Evolutionary conservation across 2,797 vertebrate species (phyloP).

Genomic region (Phrynocephalus vlangalii): DNA sequence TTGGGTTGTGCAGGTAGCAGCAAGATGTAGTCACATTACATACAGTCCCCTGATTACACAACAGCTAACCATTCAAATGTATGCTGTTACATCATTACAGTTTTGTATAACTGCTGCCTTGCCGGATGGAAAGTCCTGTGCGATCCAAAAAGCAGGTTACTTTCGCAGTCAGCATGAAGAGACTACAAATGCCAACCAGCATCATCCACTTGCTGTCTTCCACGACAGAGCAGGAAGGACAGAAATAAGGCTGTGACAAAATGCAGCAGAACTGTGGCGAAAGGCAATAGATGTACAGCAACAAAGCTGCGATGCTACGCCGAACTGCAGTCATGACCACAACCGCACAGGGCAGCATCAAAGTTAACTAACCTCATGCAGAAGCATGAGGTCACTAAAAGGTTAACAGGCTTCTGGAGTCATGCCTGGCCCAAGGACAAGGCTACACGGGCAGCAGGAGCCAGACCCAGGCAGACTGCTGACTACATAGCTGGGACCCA

Average conservation of each 20-base stretch:
- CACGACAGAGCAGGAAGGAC: neutral
- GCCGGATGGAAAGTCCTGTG: neutral
- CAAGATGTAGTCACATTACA: neutral
- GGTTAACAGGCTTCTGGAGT: constrained; percentile 11
- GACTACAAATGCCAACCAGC: neutral
- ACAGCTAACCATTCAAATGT: neutral
- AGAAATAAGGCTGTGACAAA: no score
- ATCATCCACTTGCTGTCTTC: neutral
- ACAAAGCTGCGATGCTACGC: no score
- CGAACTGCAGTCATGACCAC: no score
- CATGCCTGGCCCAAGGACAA: neutral
- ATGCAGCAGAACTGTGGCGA: no score
- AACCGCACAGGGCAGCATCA: neutral
- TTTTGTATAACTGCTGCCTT: neutral
- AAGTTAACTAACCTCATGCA: no score
- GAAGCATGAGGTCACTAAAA: neutral
- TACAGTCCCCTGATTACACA: neutral
- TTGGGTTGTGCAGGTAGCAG: neutral
- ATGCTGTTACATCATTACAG: neutral
- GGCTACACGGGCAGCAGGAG: neutral
- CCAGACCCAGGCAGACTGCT: constrained; percentile 8
- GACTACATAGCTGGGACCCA: constrained; percentile 14
- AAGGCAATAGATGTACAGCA: neutral
- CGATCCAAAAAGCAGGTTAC: neutral
- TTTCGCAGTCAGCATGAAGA: no score